Evolutionary conservation across 2,797 vertebrate genomes (phyloP), one percentile per base, ranked within the genome.

Genomic region (Erethizon dorsatum): DNA sequence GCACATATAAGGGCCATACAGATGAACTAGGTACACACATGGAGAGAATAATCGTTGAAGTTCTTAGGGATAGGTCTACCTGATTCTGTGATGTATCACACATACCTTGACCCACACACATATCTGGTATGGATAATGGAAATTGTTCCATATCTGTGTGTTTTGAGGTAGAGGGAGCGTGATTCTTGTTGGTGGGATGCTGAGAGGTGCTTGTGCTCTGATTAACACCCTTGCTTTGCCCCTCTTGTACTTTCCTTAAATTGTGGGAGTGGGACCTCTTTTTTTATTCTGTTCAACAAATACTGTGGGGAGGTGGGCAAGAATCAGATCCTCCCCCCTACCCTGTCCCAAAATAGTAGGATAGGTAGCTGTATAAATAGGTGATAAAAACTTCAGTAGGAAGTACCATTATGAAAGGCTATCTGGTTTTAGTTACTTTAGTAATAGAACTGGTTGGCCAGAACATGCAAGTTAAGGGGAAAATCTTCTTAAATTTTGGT

Each of bases 391-490:
- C 47, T 80, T 54, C 83, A 75, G 33, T 86, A 67, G 73, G 33
- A 96, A 75, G 45, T 95, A 6, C 26, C 37, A 20, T 96, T 79
- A 71, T 83, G 85, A 95, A 96, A 94, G 10, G 10, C 11, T 7
- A 20, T 85, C 31, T 24, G 77, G 52, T 88, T 88, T 91, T 28
- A 88, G 18, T 94, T 96, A 52, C 59, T 94, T 95, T 12, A 78
- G 20, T 88, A 92, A 67, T 37, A 86, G 83, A 97, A 90, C 37
- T n/a, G 59, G 37, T 79, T 92, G 88, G 83, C 73, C 37, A 90
- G 14, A 94, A 45, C 18, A 63, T 86, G 59, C n/a, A 84, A 14
- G 37, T 88, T 63, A 79, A 71, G 61, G 45, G 57, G 78, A 17
- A 75, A 63, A 24, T 52, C 24, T 85, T 37, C 8, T 52, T 37